A percentile compares a stretch with the other conserved stretches of the same genome.
These are phyloP conservation scores for Brachypteracias leptosomus DNA, from an alignment of 2,113 vertebrate species.

Conservation along the genomic window DNA sequence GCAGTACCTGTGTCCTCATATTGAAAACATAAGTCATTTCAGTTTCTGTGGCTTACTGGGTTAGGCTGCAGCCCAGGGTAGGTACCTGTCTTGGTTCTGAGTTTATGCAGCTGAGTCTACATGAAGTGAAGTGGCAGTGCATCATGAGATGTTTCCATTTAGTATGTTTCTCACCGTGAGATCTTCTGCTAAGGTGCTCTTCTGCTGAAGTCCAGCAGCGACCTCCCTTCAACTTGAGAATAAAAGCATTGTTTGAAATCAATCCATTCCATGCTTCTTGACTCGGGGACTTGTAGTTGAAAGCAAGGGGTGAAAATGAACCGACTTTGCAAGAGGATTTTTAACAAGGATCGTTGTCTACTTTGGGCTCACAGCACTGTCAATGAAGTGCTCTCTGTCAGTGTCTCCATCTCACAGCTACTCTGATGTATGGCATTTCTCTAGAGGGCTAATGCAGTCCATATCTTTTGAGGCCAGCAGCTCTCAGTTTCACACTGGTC, in stretches of 20 bases:
- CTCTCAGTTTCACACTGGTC: background rate
- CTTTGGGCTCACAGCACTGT: background rate
- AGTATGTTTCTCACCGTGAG: accelerated
- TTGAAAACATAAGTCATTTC: background rate
- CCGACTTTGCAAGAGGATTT: background rate
- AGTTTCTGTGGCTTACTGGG: background rate
- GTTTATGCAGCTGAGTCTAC: background rate
- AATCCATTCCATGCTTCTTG: background rate
- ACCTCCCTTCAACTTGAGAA: background rate
- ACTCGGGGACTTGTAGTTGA: background rate
- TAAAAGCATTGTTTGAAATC: background rate
- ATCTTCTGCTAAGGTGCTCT: background rate
- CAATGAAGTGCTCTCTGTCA: background rate
- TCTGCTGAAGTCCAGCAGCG: background rate
- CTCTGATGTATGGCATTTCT: background rate
- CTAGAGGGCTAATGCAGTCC: background rate
- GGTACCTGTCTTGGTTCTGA: background rate
- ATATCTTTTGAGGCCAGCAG: background rate
- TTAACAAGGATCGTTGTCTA: background rate
- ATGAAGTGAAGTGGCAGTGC: background rate
- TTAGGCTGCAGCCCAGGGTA: background rate
- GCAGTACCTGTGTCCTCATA: background rate
- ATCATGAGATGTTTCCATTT: background rate
- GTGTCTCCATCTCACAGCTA: background rate
- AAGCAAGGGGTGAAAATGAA: background rate